Evolutionary conservation across 1,140 invertebrate genomes (phyloP).

Genomic region (Achroia grisella): DNA sequence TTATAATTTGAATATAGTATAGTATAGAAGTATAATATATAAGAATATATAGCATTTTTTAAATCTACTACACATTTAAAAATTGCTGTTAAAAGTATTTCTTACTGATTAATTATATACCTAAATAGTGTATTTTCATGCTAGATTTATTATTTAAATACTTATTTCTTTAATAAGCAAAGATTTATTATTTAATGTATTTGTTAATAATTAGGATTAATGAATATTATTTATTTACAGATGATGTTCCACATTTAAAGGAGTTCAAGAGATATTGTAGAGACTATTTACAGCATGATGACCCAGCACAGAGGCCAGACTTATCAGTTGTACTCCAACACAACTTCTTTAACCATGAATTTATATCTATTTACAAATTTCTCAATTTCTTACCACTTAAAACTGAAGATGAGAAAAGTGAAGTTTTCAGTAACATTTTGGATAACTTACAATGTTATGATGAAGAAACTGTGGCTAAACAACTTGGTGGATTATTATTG

Average conservation of each 20-base stretch:
- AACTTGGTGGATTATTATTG: slow-evolving; percentile 82
- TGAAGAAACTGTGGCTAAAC: slow-evolving; percentile 84
- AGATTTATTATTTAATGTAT: too few relatives aligned
- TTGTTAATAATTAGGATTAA: too few relatives aligned
- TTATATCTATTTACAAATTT: slow-evolving; percentile 87
- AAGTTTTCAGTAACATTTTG: slow-evolving; percentile 83
- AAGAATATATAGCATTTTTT: too few relatives aligned
- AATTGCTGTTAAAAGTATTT: too few relatives aligned
- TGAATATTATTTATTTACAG: too few relatives aligned
- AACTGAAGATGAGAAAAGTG: slow-evolving; percentile 80
- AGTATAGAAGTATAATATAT: too few relatives aligned
- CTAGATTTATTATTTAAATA: too few relatives aligned
- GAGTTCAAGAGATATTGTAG: slow-evolving; percentile 82
- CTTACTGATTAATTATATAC: too few relatives aligned
- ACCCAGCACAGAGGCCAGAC: slow-evolving; percentile 75
- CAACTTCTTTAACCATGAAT: slow-evolving; percentile 87
- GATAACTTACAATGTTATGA: slow-evolving; percentile 80
- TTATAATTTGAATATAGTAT: too few relatives aligned
- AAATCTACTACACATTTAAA: too few relatives aligned
- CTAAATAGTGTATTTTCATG: too few relatives aligned
- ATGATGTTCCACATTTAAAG: slow-evolving; percentile 78
- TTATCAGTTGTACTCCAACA: slow-evolving; percentile 79
- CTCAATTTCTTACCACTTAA: slow-evolving; percentile 87
- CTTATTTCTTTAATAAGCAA: too few relatives aligned
- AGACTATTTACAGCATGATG: slow-evolving; percentile 76